phyloP scores from a whole-genome alignment of 2,113 vertebrate species.

The Piliocolobus tephrosceles region DNA sequence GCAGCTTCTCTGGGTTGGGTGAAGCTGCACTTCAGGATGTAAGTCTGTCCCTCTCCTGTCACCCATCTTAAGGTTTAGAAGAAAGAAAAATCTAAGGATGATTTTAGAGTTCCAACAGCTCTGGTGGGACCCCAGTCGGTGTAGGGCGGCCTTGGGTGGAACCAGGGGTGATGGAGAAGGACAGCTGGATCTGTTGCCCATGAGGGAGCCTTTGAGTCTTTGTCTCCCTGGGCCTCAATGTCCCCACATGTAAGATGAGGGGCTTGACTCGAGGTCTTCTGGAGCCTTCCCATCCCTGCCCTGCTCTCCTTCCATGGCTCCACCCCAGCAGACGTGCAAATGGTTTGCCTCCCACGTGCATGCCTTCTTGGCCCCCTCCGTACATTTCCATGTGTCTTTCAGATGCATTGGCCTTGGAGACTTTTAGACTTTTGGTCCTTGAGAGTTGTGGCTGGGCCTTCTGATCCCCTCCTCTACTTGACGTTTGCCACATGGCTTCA shows the following conservation, averaged over 20 bases:
- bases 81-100: neutral
- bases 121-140: neutral
- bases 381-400: neutral
- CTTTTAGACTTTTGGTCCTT: neutral
- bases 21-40: no score
- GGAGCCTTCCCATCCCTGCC: neutral
- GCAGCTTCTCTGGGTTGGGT: neutral
- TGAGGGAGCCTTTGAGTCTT: neutral
- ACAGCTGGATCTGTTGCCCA: neutral
- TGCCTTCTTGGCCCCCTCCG: fast-evolving
- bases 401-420: neutral
- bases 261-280: neutral
- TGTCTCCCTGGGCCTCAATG: neutral
- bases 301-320: neutral
- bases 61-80: neutral
- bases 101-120: neutral
- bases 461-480: neutral
- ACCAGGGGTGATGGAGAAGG: neutral
- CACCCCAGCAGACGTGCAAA: neutral
- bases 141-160: no score
- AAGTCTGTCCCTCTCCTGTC: no score
- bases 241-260: neutral
- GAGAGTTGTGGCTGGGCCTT: neutral
- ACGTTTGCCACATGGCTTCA: fast-evolving
- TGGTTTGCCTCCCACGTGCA: neutral